Conservation (phyloP, 2,888 invertebrate species). For the Diogma glabrata region DNA sequence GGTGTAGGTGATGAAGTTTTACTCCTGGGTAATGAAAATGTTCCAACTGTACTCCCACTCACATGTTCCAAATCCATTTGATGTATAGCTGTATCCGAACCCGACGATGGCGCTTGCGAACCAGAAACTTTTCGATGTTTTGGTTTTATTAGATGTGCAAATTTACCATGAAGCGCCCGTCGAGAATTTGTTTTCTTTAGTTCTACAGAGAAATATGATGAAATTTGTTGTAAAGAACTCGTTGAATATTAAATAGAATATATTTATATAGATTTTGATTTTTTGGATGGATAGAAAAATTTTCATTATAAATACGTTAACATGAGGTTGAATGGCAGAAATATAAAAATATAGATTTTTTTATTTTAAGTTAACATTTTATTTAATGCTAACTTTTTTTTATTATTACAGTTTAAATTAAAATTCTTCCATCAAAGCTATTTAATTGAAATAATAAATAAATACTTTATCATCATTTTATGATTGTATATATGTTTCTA, state of each 20-base stretch:
- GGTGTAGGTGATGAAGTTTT: slow-evolving; percentile 44
- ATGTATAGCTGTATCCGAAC: slow-evolving; percentile 7
- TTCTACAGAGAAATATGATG: slow-evolving; percentile 16
- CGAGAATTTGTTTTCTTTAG: slow-evolving; percentile 18
- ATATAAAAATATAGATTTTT: slow-evolving; percentile 3
- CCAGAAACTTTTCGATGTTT: slow-evolving; percentile 18
- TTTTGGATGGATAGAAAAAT: slow-evolving; percentile 8
- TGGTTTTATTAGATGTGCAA: slow-evolving; percentile 9
- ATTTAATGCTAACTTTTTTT: not conserved
- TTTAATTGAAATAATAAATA: slow-evolving; percentile 10
- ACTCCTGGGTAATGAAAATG: slow-evolving; percentile 34
- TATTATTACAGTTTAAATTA: not conserved
- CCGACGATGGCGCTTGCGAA: slow-evolving; percentile 11
- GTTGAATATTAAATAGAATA: no score
- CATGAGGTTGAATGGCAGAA: slow-evolving; percentile 7
- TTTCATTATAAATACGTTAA: not conserved
- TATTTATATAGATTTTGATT: not conserved
- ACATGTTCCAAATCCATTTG: slow-evolving; percentile 5
- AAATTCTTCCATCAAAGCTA: slow-evolving; percentile 7
- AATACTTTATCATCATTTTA: slow-evolving; percentile 9
- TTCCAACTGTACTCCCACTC: slow-evolving; percentile 24
- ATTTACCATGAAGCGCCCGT: slow-evolving; percentile 16
- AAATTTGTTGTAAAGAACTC: slow-evolving; percentile 9
- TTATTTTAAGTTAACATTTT: slow-evolving; percentile 3
- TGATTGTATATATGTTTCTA: not conserved